Evolutionary conservation across 1,140 invertebrate species (phyloP), one percentile per base, ranked within the genome.

Genomic region (Zaprionus davidi): DNA sequence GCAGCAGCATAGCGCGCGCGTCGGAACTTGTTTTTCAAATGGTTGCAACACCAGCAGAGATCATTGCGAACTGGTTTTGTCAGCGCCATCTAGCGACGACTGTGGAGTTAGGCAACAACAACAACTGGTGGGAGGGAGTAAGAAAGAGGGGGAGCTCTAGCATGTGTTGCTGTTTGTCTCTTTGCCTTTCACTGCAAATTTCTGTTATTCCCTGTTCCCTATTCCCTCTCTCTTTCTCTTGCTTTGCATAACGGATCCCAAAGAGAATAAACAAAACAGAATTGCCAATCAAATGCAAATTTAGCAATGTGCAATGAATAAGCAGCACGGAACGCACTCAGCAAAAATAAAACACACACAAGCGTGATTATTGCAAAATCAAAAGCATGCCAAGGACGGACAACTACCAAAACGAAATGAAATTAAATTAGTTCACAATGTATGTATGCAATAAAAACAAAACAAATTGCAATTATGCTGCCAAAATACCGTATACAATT

Each of bases 341-440:
- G 31, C 66, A 56, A 78, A 82, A 85, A 65, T 71, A 62, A 82
- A 64, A 34, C 71, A 38, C 31, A 67, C 15, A 46, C 53, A 51
- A 55, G 76, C 38, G 38, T 41, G 44, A 49, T 72, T 73, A 71
- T 87, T 87, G 80, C 84, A 78, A 88, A 88, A 87, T 87, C 71
- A 73, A 83, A 87, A 87, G 80, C 83, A 88, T 81, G 83, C 83
- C 83, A 87, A 87, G 83, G 83, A 87, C 83, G 74, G 80, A 11
- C 31, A 34, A 34, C 67, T 36, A 65, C 67, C 65, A 79, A 86
- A 78, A 59, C 79, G 31, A 66, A 83, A 34, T 34, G 3, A 34
- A 83, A 83, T 88, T 70, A 83, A 87, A 87, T 87, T 88, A 83
- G 81, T 88, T 71, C 84, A 88, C 80, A 87, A 81, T 78, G 70